Percentiles rank a stretch among this genome's conserved stretches.
These are phyloP conservation scores for Ecliptopera silaceata DNA, from an alignment of 2,888 invertebrate genomes.

Conservation along the genomic window DNA sequence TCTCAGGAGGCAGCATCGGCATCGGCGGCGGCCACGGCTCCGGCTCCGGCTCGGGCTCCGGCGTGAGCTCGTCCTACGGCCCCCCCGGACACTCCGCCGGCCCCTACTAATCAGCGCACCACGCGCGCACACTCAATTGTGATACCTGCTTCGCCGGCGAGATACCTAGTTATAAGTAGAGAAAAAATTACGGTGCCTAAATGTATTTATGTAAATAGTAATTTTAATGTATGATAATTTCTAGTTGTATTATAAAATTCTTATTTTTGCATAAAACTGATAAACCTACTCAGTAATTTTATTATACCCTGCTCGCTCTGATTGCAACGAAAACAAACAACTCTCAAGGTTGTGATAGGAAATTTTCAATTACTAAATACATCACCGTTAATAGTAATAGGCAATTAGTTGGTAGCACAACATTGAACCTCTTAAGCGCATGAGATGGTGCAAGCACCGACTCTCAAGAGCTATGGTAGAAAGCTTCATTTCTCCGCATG, in stretches of 20 bases:
- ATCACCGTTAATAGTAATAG: slow-evolving; percentile 26
- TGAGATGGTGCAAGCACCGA: neutral
- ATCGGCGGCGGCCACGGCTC: slow-evolving; percentile 37
- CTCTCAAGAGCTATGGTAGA: slow-evolving; percentile 59
- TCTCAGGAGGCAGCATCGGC: slow-evolving; percentile 45
- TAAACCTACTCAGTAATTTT: slow-evolving; percentile 51
- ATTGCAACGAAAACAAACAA: slow-evolving; percentile 2
- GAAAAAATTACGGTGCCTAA: slow-evolving; percentile 84
- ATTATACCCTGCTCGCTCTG: slow-evolving; percentile 26
- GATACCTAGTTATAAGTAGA: slow-evolving; percentile 78
- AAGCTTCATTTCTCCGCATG: slow-evolving; percentile 67
- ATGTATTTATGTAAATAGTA: slow-evolving; percentile 84
- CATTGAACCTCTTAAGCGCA: neutral
- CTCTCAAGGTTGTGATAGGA: slow-evolving; percentile 1
- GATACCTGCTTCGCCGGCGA: slow-evolving; percentile 81
- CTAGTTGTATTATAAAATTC: slow-evolving; percentile 79
- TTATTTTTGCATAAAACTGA: slow-evolving; percentile 79
- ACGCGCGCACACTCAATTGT: slow-evolving; percentile 61
- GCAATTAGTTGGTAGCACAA: slow-evolving; percentile 48
- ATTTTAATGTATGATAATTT: slow-evolving; percentile 78
- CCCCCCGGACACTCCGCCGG: slow-evolving; percentile 85
- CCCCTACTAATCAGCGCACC: slow-evolving; percentile 82
- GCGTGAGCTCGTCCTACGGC: slow-evolving; percentile 84
- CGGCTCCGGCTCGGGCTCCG: slow-evolving; percentile 49
- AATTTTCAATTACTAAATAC: neutral